phyloP scores from a whole-genome alignment of 1,140 invertebrate species.

The Megathymus violae region DNA sequence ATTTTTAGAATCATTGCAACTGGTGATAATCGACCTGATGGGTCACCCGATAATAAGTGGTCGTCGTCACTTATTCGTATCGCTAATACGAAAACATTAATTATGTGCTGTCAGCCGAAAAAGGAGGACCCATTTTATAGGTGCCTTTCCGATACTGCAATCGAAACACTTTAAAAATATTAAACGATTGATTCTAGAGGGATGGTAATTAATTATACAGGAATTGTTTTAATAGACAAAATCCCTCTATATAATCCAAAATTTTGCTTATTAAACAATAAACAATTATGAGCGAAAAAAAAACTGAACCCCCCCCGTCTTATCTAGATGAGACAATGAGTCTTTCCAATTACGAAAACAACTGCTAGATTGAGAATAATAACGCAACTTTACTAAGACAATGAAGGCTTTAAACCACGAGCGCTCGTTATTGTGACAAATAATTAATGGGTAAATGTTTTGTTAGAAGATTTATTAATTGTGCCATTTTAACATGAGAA shows the following conservation, averaged over 20 bases:
- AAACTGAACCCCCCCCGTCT: constrained; percentile 12
- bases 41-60: too few species aligned
- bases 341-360: constrained; percentile 24
- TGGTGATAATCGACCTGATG: too few species aligned
- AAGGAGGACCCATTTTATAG: too few species aligned
- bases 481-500: neutral
- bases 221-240: too few species aligned
- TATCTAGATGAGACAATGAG: constrained; percentile 23
- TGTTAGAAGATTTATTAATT: constrained; percentile 23
- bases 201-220: too few species aligned
- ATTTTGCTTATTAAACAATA: neutral
- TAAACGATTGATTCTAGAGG: too few species aligned
- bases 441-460: constrained; percentile 25
- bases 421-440: constrained; percentile 26
- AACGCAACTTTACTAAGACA: constrained; percentile 21
- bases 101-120: too few species aligned
- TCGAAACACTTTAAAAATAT: too few species aligned
- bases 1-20: too few species aligned
- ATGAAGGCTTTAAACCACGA: constrained; percentile 25
- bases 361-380: constrained; percentile 31
- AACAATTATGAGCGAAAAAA: constrained; percentile 11
- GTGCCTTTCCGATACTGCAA: too few species aligned
- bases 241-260: neutral
- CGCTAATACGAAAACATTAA: too few species aligned
- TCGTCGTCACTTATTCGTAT: too few species aligned